A percentile compares a stretch with the other conserved stretches of the same genome.
phyloP scores from a whole-genome alignment of 2,888 invertebrate genomes.

The Hirtodrosophila histrioides region DNA sequence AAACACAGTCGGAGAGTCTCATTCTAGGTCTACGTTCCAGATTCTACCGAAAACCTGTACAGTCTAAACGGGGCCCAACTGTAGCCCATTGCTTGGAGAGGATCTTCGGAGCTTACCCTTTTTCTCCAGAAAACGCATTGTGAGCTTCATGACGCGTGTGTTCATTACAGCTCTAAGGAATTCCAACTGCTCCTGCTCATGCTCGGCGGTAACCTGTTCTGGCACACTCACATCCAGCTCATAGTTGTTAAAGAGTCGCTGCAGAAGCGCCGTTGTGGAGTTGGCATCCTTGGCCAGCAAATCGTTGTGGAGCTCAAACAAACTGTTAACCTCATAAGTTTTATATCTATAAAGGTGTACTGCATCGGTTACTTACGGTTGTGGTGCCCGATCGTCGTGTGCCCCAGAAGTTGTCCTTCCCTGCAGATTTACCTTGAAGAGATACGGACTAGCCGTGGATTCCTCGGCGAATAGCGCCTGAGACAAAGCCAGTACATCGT shows the following conservation, averaged over 20 bases:
- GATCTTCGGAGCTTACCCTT: slow-evolving; percentile 41
- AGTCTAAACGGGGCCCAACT: too few relatives aligned
- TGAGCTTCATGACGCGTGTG: slow-evolving; percentile 76
- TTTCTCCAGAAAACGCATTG: slow-evolving; percentile 70
- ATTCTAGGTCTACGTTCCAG: too few relatives aligned
- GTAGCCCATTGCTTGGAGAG: too few relatives aligned
- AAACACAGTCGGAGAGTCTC: too few relatives aligned
- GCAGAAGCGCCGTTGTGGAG: slow-evolving; percentile 70
- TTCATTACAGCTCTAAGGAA: slow-evolving; percentile 73
- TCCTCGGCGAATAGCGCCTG: slow-evolving; percentile 69
- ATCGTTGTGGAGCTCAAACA: slow-evolving; percentile 72
- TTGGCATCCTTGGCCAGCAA: slow-evolving; percentile 56
- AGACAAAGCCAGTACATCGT: slow-evolving; percentile 66
- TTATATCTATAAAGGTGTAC: too few relatives aligned
- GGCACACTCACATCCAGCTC: slow-evolving; percentile 62
- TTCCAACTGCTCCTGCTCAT: slow-evolving; percentile 73
- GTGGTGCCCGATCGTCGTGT: slow-evolving; percentile 73
- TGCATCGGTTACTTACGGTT: slow-evolving; percentile 63
- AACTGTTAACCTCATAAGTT: slow-evolving; percentile 37
- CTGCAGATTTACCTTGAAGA: slow-evolving; percentile 76
- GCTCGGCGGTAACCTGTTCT: slow-evolving; percentile 65
- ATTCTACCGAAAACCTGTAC: too few relatives aligned
- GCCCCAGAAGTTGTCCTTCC: slow-evolving; percentile 70
- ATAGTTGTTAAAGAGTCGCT: slow-evolving; percentile 78
- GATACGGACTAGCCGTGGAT: slow-evolving; percentile 58